A percentile compares a stretch with the other conserved stretches of the same genome.
phyloP scores from a whole-genome alignment of 2,888 invertebrate species.

The Oxytorus armatus region DNA sequence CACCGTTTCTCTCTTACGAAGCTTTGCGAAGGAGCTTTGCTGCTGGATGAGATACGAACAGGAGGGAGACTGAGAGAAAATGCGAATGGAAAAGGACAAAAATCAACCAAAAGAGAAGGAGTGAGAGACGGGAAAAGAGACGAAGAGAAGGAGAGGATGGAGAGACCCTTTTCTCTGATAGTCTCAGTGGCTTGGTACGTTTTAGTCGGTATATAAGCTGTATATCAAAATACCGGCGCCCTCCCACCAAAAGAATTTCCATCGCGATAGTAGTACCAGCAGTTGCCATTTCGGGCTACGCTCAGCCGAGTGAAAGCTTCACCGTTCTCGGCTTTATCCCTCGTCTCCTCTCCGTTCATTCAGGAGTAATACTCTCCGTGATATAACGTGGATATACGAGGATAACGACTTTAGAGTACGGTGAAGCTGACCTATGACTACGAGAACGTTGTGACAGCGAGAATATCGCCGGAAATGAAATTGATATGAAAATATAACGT shows the following conservation, averaged over 20 bases:
- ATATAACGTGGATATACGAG: slow-evolving; percentile 32
- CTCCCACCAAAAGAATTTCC: slow-evolving; percentile 34
- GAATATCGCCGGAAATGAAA: slow-evolving; percentile 17
- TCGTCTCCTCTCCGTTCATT: slow-evolving; percentile 12
- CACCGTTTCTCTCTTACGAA: slow-evolving; percentile 1
- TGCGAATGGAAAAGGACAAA: slow-evolving; percentile 1
- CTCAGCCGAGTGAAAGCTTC: slow-evolving; percentile 50
- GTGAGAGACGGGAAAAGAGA: no score
- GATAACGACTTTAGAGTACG: slow-evolving; percentile 3
- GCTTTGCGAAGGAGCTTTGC: neutral
- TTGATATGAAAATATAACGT: slow-evolving; percentile 9
- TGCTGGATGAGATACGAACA: neutral
- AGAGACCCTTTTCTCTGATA: slow-evolving; percentile 20
- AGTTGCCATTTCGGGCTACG: slow-evolving; percentile 42
- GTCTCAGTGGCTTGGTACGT: slow-evolving; percentile 35
- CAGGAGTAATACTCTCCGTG: slow-evolving; percentile 45
- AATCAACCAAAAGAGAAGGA: slow-evolving; percentile 8
- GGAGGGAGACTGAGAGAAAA: slow-evolving; percentile 6
- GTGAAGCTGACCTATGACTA: slow-evolving; percentile 39
- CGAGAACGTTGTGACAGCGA: slow-evolving; percentile 13
- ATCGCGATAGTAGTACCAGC: slow-evolving; percentile 15
- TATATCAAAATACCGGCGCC: slow-evolving; percentile 54
- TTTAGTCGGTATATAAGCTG: slow-evolving; percentile 40
- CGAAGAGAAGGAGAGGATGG: neutral
- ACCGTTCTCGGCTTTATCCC: slow-evolving; percentile 28